Conservation (phyloP, 1,140 invertebrate species). For the Rhysida immarginata region DNA sequence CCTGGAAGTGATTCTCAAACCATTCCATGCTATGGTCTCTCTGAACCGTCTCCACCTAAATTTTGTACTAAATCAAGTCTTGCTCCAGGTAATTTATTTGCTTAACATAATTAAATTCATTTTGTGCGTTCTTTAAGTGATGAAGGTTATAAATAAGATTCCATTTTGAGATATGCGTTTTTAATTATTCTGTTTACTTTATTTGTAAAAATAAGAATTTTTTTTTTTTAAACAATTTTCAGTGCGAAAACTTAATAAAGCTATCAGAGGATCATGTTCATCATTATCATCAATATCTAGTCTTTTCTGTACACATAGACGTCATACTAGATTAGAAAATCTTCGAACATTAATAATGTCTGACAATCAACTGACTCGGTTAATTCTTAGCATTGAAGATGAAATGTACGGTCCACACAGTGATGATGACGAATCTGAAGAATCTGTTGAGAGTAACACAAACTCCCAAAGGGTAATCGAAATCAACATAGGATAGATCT, state of each 20-base stretch:
- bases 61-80: not conserved
- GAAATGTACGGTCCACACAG: slow-evolving; percentile 14
- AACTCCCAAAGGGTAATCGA: not conserved
- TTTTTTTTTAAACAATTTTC: not conserved
- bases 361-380: slow-evolving; percentile 62
- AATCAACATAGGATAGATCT: not conserved
- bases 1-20: not conserved
- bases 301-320: slow-evolving; percentile 50
- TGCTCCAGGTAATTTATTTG: too few species aligned
- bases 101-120: too few species aligned
- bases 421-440: slow-evolving; percentile 35
- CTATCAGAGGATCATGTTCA: slow-evolving; percentile 9
- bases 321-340: slow-evolving; percentile 63
- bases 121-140: too few species aligned
- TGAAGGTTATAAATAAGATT: not conserved
- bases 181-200: not conserved
- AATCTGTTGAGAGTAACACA: slow-evolving; percentile 6
- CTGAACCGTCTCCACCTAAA: not conserved
- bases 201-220: not conserved
- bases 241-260: slow-evolving; percentile 6
- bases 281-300: slow-evolving; percentile 11
- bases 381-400: slow-evolving; percentile 24
- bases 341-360: slow-evolving; percentile 65
- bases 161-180: not conserved
- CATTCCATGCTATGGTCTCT: not conserved